Evolutionary conservation across 2,888 invertebrate genomes (phyloP).

Genomic region (Metalampra italica): DNA sequence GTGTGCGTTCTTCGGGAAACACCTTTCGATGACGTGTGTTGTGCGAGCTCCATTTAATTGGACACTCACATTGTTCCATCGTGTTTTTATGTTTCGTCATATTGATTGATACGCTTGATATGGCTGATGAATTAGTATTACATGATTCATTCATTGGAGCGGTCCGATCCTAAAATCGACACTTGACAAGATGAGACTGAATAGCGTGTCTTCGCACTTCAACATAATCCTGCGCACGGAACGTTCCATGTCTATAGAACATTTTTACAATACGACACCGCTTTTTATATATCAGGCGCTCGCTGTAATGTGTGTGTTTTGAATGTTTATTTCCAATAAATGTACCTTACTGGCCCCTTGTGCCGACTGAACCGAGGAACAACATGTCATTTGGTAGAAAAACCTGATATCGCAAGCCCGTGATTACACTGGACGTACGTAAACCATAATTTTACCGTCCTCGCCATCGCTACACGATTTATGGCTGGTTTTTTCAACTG

Average conservation of each 20-base stretch:
- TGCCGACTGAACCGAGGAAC: slow-evolving; percentile 29
- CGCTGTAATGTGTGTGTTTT: slow-evolving; percentile 18
- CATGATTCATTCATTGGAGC: slow-evolving; percentile 13
- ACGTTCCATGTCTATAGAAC: not conserved
- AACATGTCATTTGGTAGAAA: slow-evolving; percentile 51
- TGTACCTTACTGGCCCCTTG: slow-evolving; percentile 21
- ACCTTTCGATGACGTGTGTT: slow-evolving; percentile 77
- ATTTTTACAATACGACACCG: slow-evolving; percentile 2
- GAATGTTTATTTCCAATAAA: slow-evolving; percentile 6
- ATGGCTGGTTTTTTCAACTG: slow-evolving; percentile 24
- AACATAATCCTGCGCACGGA: too few species aligned
- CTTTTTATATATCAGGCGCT: not conserved
- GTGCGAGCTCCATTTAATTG: slow-evolving; percentile 75
- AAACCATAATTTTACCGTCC: slow-evolving; percentile 37
- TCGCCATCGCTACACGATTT: slow-evolving; percentile 19
- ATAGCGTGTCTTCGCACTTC: not conserved
- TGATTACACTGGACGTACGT: slow-evolving; percentile 39
- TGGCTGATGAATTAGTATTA: slow-evolving; percentile 26
- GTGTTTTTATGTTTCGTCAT: slow-evolving; percentile 48
- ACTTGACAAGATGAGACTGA: not conserved
- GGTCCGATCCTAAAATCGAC: not conserved
- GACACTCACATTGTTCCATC: slow-evolving; percentile 74
- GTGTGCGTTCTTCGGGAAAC: slow-evolving; percentile 77
- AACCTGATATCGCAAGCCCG: slow-evolving; percentile 32
- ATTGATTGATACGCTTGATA: slow-evolving; percentile 42